A percentile compares a stretch with the other conserved stretches of the same genome.
phyloP scores from a whole-genome alignment of 2,113 vertebrate genomes.

The Tetrax tetrax region DNA sequence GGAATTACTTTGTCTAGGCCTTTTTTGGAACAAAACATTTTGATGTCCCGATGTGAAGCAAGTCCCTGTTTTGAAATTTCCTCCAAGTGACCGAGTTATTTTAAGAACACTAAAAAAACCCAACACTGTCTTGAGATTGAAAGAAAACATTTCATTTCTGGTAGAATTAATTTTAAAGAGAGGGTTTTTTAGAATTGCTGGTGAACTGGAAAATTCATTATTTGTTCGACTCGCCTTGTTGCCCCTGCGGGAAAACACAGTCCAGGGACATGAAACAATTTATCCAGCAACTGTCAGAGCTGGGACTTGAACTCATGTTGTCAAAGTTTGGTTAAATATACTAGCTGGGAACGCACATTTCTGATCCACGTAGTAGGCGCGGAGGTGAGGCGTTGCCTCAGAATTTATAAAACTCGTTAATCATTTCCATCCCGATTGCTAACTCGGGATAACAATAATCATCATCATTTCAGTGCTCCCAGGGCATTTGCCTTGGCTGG shows the following conservation, averaged over 20 bases:
- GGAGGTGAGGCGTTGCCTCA: neutral
- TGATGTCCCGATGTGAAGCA: neutral
- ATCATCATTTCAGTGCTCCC: fast-evolving
- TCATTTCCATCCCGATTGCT: neutral
- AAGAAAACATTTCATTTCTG: constrained; percentile 23
- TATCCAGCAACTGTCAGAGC: neutral
- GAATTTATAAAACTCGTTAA: neutral
- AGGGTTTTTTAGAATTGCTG: neutral
- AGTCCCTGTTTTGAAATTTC: neutral
- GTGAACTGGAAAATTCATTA: constrained; percentile 38
- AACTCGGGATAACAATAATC: neutral
- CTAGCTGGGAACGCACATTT: neutral
- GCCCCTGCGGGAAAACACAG: neutral
- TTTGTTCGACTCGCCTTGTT: neutral
- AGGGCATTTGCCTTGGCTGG: neutral
- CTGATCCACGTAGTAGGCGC: neutral
- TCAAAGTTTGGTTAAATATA: neutral
- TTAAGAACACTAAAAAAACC: neutral
- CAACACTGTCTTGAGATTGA: neutral
- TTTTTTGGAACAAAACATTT: neutral
- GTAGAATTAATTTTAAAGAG: constrained; percentile 4
- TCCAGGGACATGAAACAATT: neutral
- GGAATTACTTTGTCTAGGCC: neutral
- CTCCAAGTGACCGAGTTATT: neutral
- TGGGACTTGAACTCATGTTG: neutral